phyloP scores from a whole-genome alignment of 2,888 invertebrate species.

The Pheosia gnoma region DNA sequence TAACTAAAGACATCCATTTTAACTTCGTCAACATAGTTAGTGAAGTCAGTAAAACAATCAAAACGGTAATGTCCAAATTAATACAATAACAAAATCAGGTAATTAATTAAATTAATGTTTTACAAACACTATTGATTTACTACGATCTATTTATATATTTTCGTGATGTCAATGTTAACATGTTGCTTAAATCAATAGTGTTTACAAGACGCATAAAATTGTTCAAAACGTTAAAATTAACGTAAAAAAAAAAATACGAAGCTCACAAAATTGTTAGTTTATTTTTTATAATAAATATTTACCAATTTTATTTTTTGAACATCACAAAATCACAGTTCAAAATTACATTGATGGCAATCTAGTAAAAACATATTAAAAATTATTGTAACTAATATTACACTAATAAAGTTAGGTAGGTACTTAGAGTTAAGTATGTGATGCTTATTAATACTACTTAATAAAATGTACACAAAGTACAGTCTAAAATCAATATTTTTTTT shows the following conservation, averaged over 20 bases:
- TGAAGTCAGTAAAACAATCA: constrained; percentile 29
- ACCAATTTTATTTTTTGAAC: constrained; percentile 61
- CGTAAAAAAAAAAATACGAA: constrained; percentile 36
- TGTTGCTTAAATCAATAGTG: constrained; percentile 15
- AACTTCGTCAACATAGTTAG: constrained; percentile 22
- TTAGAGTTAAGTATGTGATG: constrained; percentile 66
- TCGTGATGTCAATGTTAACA: background rate
- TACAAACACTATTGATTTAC: constrained; percentile 22
- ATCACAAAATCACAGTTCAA: constrained; percentile 80
- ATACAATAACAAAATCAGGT: constrained; percentile 14
- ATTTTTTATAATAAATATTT: constrained; percentile 38
- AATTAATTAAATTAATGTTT: constrained; percentile 11
- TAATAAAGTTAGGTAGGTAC: constrained; percentile 62
- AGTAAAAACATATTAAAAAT: constrained; percentile 47
- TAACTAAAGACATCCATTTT: constrained; percentile 48
- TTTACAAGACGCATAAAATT: constrained; percentile 12
- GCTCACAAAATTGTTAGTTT: constrained; percentile 51
- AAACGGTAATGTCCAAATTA: constrained; percentile 30
- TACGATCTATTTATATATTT: background rate
- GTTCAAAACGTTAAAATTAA: constrained; percentile 20
- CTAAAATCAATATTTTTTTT: constrained; percentile 30
- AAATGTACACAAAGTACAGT: constrained; percentile 33
- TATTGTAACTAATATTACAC: constrained; percentile 52
- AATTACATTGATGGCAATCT: constrained; percentile 79
- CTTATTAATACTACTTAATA: constrained; percentile 35